Evolutionary conservation across 2,113 vertebrate genomes (phyloP).

Genomic region (Aegotheles bennettii): DNA sequence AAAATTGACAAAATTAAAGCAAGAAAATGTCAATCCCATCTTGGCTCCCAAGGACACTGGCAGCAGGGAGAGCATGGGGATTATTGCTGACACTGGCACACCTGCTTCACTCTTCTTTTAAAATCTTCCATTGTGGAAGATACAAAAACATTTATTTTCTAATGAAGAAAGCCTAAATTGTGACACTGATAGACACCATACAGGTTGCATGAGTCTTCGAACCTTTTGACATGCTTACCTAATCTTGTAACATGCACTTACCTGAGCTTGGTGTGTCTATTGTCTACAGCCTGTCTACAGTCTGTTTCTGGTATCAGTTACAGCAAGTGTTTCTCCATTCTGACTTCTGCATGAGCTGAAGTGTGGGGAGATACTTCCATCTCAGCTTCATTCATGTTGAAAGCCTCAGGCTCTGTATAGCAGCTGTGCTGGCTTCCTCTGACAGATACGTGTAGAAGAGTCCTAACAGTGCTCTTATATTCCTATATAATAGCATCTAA

Average conservation of each 20-base stretch:
- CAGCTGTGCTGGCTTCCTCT: background rate
- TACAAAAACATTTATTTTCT: background rate
- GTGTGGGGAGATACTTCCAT: background rate
- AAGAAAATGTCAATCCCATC: background rate
- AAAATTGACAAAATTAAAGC: background rate
- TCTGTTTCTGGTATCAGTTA: background rate
- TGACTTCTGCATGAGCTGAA: background rate
- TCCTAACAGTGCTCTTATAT: background rate
- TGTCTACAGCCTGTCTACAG: background rate
- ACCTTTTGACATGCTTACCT: background rate
- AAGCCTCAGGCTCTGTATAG: background rate
- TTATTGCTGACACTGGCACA: background rate
- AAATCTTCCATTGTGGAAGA: background rate
- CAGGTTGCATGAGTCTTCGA: background rate
- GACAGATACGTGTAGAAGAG: background rate
- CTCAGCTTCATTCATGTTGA: background rate
- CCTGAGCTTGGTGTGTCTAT: background rate
- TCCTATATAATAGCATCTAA: background rate
- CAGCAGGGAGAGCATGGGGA: background rate
- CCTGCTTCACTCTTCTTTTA: background rate
- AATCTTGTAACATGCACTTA: background rate
- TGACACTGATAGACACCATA: background rate
- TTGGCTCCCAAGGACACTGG: background rate
- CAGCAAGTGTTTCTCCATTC: background rate
- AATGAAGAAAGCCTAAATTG: background rate